Conservation (phyloP, 2,888 invertebrate genomes). For the Hirtodrosophila trivittata region DNA sequence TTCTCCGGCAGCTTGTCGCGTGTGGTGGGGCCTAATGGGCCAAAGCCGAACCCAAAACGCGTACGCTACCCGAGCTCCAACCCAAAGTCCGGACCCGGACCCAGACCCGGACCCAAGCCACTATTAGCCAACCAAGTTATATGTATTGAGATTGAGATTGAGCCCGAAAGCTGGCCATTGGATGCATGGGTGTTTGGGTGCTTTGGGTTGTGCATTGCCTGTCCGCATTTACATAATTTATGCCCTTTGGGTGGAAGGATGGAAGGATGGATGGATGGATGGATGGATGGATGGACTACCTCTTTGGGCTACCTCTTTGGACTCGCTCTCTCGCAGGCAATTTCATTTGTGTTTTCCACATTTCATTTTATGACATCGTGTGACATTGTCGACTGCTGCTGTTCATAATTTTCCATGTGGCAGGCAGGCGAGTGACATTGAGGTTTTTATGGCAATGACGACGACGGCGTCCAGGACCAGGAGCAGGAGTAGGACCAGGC, state of each 20-base stretch:
- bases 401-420: slow-evolving; percentile 62
- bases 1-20: slow-evolving; percentile 31
- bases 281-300: neutral
- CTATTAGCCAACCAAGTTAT: slow-evolving; percentile 50
- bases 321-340: slow-evolving; percentile 50
- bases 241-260: slow-evolving; percentile 40
- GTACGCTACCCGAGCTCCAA: neutral
- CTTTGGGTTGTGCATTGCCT: slow-evolving; percentile 39
- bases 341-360: slow-evolving; percentile 62
- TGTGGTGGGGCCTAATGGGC: slow-evolving; percentile 67
- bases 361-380: slow-evolving; percentile 72
- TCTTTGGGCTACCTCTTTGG: slow-evolving; percentile 28
- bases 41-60: slow-evolving; percentile 16
- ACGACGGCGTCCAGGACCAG: neutral
- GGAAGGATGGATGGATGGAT: slow-evolving; percentile 22
- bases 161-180: slow-evolving; percentile 12
- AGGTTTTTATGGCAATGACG: slow-evolving; percentile 44
- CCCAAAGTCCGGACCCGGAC: neutral
- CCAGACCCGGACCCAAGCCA: slow-evolving; percentile 27
- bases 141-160: slow-evolving; percentile 35
- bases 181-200: slow-evolving; percentile 1
- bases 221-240: slow-evolving; percentile 81
- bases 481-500: neutral
- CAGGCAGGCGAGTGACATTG: slow-evolving; percentile 62
- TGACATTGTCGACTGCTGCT: slow-evolving; percentile 53